These are phyloP conservation scores for Hyperoplus lanceolatus DNA, from an alignment of 2,797 vertebrate species.

Conservation along the genomic window DNA sequence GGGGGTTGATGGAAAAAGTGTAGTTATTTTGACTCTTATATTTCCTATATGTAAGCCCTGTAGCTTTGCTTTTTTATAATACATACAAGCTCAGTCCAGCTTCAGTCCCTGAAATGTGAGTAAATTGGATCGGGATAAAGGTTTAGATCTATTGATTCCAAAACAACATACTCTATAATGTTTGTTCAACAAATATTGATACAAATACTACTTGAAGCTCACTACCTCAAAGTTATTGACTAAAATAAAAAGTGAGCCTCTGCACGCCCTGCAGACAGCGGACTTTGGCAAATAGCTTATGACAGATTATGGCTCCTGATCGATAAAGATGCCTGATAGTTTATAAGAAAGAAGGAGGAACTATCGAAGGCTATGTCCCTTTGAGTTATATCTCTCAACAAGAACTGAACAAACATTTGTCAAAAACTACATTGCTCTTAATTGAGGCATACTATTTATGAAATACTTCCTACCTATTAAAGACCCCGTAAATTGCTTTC, in stretches of 20 bases:
- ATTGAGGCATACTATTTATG: background rate
- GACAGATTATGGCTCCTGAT: slow-evolving; percentile 53
- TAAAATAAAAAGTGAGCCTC: slow-evolving; percentile 48
- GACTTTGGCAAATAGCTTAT: slow-evolving; percentile 45
- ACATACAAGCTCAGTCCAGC: background rate
- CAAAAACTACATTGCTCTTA: background rate
- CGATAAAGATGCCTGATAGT: slow-evolving; percentile 50
- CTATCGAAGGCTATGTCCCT: background rate
- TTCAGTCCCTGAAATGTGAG: slow-evolving; percentile 2
- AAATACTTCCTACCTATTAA: slow-evolving; percentile 12
- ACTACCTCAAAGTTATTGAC: slow-evolving; percentile 56
- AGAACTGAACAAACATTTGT: background rate
- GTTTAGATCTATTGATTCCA: slow-evolving; percentile 56
- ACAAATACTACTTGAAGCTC: slow-evolving; percentile 44
- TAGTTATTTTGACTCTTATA: slow-evolving; percentile 1
- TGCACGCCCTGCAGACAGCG: slow-evolving; percentile 34
- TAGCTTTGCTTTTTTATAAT: background rate
- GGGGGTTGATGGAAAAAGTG: background rate
- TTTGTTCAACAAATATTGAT: slow-evolving; percentile 63
- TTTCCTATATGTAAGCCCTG: background rate
- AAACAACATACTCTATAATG: slow-evolving; percentile 25
- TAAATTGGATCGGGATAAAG: slow-evolving; percentile 36
- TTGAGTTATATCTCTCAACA: slow-evolving; percentile 23
- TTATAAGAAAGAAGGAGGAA: slow-evolving; percentile 23
- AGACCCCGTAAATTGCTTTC: slow-evolving; percentile 10